phyloP scores from a whole-genome alignment of 1,140 invertebrate genomes.

The Bilobella aurantiaca region DNA sequence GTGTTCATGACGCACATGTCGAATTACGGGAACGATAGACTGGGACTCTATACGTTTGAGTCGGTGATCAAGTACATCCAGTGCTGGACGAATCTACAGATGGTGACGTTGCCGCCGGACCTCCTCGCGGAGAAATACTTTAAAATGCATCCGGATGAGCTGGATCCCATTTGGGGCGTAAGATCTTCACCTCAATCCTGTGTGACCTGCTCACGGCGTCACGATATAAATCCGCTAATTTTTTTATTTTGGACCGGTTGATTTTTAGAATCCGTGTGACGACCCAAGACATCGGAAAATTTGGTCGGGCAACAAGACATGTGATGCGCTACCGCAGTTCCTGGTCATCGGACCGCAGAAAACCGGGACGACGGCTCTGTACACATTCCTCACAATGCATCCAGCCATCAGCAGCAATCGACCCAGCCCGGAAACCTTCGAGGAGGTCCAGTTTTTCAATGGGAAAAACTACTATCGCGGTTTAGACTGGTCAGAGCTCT shows the following conservation, averaged over 20 bases:
- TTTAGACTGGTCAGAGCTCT: constrained; percentile 87
- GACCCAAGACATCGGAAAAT: constrained; percentile 86
- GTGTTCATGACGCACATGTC: constrained; percentile 99
- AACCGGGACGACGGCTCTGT: constrained; percentile 95
- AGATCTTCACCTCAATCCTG: too few species aligned
- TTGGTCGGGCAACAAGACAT: constrained; percentile 88
- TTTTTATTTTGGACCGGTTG: too few species aligned
- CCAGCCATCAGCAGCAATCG: constrained; percentile 85
- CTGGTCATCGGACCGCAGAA: constrained; percentile 97
- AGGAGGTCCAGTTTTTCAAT: constrained; percentile 99
- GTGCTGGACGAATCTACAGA: constrained; percentile 83
- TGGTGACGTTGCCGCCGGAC: constrained; percentile 78
- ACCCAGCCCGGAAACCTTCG: constrained; percentile 84
- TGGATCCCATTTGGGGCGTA: constrained; percentile 92
- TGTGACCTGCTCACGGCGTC: too few species aligned
- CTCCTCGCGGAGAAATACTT: constrained; percentile 91
- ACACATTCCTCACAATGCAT: constrained; percentile 92
- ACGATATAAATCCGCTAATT: too few species aligned
- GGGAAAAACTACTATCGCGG: constrained; percentile 90
- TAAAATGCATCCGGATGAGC: constrained; percentile 81
- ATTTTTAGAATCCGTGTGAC: constrained; percentile 81
- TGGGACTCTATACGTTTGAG: constrained; percentile 94
- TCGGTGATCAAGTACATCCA: constrained; percentile 91
- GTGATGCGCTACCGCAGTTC: constrained; percentile 83
- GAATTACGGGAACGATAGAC: constrained; percentile 94